These are phyloP conservation scores for Sternarchorhynchus goeldii DNA, from an alignment of 2,797 vertebrate species.

Conservation along the genomic window DNA sequence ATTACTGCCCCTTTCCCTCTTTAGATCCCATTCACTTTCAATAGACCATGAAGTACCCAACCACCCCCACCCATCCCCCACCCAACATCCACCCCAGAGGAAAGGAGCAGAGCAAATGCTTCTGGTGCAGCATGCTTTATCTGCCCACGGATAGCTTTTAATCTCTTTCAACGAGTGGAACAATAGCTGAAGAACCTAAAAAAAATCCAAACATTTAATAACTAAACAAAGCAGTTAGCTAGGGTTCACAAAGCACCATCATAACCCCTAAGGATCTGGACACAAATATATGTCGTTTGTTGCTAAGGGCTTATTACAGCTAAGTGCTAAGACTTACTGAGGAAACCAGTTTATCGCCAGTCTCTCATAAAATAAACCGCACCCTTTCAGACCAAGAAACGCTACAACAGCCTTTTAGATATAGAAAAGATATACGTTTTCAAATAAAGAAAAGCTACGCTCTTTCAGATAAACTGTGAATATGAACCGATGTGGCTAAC, in stretches of 20 bases:
- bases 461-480: neutral
- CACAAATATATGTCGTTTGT: too few relatives aligned
- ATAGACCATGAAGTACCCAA: slow-evolving; percentile 75
- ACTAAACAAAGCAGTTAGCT: slow-evolving; percentile 37
- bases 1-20: slow-evolving; percentile 69
- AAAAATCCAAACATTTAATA: slow-evolving; percentile 45
- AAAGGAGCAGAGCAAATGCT: slow-evolving; percentile 68
- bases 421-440: neutral
- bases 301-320: too few relatives aligned
- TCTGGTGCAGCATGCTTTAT: slow-evolving; percentile 68
- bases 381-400: neutral
- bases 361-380: neutral
- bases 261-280: neutral
- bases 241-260: slow-evolving; percentile 6
- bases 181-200: slow-evolving; percentile 40
- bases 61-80: slow-evolving; percentile 59
- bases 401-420: neutral
- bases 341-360: neutral
- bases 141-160: slow-evolving; percentile 71
- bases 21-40: slow-evolving; percentile 73
- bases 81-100: slow-evolving; percentile 64
- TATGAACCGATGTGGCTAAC: neutral
- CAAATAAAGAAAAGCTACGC: neutral
- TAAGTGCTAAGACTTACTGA: neutral
- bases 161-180: slow-evolving; percentile 62